Evolutionary conservation across 1,140 invertebrate genomes (phyloP), one percentile per base, ranked within the genome.

Genomic region (Magallana gigas): DNA sequence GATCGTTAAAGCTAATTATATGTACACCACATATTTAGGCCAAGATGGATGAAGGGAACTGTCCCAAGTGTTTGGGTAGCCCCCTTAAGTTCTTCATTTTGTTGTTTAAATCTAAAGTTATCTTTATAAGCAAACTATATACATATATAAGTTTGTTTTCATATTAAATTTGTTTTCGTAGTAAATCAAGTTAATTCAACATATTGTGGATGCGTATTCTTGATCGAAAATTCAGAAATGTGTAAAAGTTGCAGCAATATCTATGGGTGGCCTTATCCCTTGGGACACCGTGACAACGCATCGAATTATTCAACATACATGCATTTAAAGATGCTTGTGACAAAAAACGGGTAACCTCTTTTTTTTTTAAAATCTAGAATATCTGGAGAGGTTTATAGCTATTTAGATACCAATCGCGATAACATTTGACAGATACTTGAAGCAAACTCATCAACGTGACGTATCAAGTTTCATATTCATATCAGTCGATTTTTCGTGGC

Each of bases 401-500:
- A 76, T 76, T 76, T 76, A 76, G 68, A 76, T 76, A 76, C 68
- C 68, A 76, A 76, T 76, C 68, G 14, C 14, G 68, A 76, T 76
- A 76, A 76, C 68, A 76, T 76, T 76, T 76, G 68, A 76, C 68
- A 76, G 68, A 76, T 76, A 76, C 68, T 76, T 76, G 68, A 76
- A 76, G 68, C 68, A 76, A 76, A 76, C 68, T 76, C 68, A 76
- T 76, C 68, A 76, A 76, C 68, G 68, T 76, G 68, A 76, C 68
- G 68, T 29, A 8, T 76, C 68, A 29, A 76, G 68, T 76, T 76
- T 76, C 68, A 76, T 76, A 76, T 76, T 29, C 68, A 23, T 76
- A 76, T 76, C 68, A 76, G 68, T 76, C 68, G 68, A 76, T 76
- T 76, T 76, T 76, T 76, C 68, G 68, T 76, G 68, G 68, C 68